phyloP scores from a whole-genome alignment of 2,888 invertebrate genomes.

The Myopa tessellatipennis region DNA sequence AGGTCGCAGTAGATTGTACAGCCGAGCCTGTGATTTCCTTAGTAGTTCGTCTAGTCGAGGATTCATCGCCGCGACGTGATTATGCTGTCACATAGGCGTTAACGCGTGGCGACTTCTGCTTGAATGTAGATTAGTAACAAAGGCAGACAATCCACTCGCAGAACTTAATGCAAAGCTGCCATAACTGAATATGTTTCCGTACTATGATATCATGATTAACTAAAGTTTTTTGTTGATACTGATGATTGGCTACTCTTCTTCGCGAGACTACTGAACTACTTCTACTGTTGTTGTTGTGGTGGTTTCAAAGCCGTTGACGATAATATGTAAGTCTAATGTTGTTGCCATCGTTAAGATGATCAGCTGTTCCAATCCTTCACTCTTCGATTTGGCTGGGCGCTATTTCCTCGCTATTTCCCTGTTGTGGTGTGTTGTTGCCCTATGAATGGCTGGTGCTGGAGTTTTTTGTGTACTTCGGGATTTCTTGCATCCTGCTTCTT shows the following conservation, averaged over 20 bases:
- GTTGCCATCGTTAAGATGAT: too few species aligned
- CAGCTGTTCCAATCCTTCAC: too few species aligned
- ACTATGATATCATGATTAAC: conserved; percentile 53
- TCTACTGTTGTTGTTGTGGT: conserved; percentile 33
- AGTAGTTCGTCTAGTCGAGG: conserved; percentile 56
- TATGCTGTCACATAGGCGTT: conserved; percentile 64
- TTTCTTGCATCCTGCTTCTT: too few species aligned
- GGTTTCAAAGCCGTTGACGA: conserved; percentile 46
- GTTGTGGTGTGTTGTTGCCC: too few species aligned
- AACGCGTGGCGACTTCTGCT: conserved; percentile 60
- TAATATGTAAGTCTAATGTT: conserved; percentile 48
- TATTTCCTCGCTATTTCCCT: too few species aligned
- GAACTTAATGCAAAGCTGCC: conserved; percentile 75
- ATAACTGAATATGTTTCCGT: conserved; percentile 76
- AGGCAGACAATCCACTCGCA: conserved; percentile 61
- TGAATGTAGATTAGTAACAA: conserved; percentile 58
- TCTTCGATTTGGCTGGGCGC: too few species aligned
- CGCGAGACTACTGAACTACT: conserved; percentile 46
- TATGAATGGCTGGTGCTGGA: too few species aligned
- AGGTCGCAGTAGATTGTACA: too few species aligned
- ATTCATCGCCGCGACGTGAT: conserved; percentile 50
- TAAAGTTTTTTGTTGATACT: conserved; percentile 52
- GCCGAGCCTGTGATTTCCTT: conserved; percentile 54
- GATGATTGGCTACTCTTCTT: conserved; percentile 44
- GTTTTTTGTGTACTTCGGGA: too few species aligned